Evolutionary conservation across 1,140 invertebrate genomes (phyloP).

Genomic region (Pseudomyrmex dendroicus): DNA sequence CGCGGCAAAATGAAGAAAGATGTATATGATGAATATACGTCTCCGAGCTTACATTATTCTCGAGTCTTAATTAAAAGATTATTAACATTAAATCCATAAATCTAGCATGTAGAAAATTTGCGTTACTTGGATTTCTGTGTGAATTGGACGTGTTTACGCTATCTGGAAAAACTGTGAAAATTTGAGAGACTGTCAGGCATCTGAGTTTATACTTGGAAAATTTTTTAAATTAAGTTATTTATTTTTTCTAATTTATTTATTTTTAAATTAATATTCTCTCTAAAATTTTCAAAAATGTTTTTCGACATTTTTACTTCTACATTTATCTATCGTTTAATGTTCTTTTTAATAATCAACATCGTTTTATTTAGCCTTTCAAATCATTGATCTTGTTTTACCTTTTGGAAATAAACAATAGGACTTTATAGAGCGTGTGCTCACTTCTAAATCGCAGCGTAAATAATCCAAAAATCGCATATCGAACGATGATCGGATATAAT

Average conservation of each 20-base stretch:
- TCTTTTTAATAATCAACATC: too few species aligned
- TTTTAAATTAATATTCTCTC: too few species aligned
- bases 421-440: background rate
- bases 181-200: too few species aligned
- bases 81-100: background rate
- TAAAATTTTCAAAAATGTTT: too few species aligned
- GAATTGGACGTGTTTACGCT: background rate
- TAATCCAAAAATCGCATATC: conserved; percentile 16
- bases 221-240: too few species aligned
- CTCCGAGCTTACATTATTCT: background rate
- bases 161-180: background rate
- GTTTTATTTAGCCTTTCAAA: too few species aligned
- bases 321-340: too few species aligned
- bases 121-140: background rate
- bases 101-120: background rate
- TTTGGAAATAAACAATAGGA: background rate
- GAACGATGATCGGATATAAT: background rate
- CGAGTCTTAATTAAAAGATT: background rate
- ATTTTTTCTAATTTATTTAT: too few species aligned
- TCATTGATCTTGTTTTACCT: too few species aligned
- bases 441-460: background rate
- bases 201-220: too few species aligned
- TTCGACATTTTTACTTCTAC: too few species aligned
- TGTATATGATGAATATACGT: background rate
- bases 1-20: background rate